Evolutionary conservation across 2,113 vertebrate genomes (phyloP), one percentile per base, ranked within the genome.

Genomic region (Phalacrocorax brasilianus): DNA sequence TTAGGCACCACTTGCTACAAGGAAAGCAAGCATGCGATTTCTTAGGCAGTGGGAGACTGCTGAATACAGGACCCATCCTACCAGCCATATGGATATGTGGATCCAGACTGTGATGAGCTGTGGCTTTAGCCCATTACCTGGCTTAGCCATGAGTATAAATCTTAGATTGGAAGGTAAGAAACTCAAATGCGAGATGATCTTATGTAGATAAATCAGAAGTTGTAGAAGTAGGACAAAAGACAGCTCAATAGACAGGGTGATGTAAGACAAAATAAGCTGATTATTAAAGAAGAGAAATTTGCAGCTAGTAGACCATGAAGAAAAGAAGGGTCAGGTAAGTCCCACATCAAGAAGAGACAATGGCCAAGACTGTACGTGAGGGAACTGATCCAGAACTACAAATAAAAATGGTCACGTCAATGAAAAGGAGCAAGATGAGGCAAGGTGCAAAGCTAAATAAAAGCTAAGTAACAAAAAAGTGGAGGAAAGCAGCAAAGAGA

Each of bases 321-420:
- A 59, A 88, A 93, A 86, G 49, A 86, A 87, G 50, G 44, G 52
- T 84, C 76, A 58, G 49, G 7, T 35, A 71, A 93, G 70, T 65
- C 26, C 32, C 65, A 84, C 42, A 59, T 88, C 66, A 82, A 61
- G 38, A 76, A 44, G 32, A 67, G 65, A 67, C 68, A 87, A 79
- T 23, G 24, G 45, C n/a, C 35, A 59, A 61, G 63, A 80, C 47
- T 89, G 5, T 71, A 79, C 88, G 78, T 75, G 73, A 66, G 49
- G 71, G 66, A 96, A 83, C 61, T 88, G 82, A 92, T 91, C 82
- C 89, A 79, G 85, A 87, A 83, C 83, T 87, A 72, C 75, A 93
- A 95, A 88, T 82, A 74, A 89, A 89, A 95, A 74, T 1, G 14
- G 55, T 32, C 66, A 58, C 3, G 33, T 61, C 80, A 91, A 74